Conservation (phyloP, 2,113 vertebrate species). For the Trinectes maculatus region DNA sequence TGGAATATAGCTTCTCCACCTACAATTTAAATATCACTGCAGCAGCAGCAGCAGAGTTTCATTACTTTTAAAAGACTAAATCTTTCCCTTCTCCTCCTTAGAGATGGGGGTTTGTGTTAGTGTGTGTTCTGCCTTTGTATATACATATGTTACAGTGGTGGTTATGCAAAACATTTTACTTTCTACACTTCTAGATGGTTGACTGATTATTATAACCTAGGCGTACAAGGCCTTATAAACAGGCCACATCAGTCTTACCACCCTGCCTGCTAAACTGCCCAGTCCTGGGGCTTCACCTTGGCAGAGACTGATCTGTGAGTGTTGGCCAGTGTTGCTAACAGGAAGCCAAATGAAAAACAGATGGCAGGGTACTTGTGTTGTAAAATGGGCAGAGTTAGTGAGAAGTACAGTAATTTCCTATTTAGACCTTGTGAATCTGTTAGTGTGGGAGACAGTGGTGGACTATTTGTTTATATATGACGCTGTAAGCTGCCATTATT, state of each 20-base stretch:
- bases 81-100: not conserved
- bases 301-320: constrained; percentile 41
- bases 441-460: no score
- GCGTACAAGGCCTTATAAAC: constrained; percentile 1
- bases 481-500: no score
- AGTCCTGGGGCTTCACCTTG: constrained; percentile 36
- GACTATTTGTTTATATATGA: no score
- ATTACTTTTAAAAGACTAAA: not conserved
- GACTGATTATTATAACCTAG: constrained; percentile 6
- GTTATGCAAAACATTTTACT: not conserved
- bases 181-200: not conserved
- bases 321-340: constrained; percentile 55
- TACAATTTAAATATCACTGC: not conserved
- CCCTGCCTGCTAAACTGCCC: constrained; percentile 3
- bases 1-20: not conserved
- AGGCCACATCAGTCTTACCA: constrained; percentile 10
- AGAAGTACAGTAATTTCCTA: constrained; percentile 14
- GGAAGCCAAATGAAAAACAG: constrained; percentile 66
- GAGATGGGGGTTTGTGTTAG: not conserved
- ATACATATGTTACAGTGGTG: not conserved
- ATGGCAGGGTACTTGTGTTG: constrained; percentile 55
- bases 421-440: not conserved
- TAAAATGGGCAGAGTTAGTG: constrained; percentile 25
- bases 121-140: not conserved
- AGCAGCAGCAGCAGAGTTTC: not conserved